Conservation (phyloP, 2,797 vertebrate genomes). For the Cebuella pygmaea region DNA sequence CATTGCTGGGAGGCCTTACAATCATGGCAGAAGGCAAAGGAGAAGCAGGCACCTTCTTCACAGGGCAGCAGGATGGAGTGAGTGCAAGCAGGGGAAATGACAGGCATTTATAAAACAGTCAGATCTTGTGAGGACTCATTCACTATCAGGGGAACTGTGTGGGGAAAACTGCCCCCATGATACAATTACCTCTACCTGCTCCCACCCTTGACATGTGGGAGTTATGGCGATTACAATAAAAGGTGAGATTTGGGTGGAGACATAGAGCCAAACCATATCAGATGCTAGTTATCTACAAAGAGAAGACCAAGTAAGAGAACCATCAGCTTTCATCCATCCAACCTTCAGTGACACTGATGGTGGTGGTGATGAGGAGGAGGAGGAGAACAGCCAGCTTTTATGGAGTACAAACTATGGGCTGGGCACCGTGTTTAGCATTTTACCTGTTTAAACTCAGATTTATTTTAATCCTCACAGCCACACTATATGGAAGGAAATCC, state of each 20-base stretch:
- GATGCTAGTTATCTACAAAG: not conserved
- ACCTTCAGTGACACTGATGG: not conserved
- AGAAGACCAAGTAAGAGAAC: not conserved
- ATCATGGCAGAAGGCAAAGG: not conserved
- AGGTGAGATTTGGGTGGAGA: not conserved
- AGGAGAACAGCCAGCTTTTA: not conserved
- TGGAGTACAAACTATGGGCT: not conserved
- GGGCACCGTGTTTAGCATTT: not conserved
- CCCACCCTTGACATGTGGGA: not conserved
- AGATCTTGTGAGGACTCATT: not conserved
- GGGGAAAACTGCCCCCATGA: not conserved
- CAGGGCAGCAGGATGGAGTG: not conserved
- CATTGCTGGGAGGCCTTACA: not conserved
- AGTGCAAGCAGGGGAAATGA: not conserved
- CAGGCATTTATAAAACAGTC: not conserved
- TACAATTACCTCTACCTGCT: not conserved
- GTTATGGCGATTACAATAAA: not conserved
- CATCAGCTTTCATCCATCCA: not conserved
- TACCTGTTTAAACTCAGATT: not conserved
- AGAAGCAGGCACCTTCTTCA: not conserved
- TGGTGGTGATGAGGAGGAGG: not conserved
- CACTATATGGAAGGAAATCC: not conserved
- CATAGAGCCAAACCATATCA: not conserved
- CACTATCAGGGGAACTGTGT: not conserved
- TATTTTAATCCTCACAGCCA: not conserved